Base-by-base conservation (phyloP, 2,113 vertebrate genomes). In the Sisor rabdophorus region DNA sequence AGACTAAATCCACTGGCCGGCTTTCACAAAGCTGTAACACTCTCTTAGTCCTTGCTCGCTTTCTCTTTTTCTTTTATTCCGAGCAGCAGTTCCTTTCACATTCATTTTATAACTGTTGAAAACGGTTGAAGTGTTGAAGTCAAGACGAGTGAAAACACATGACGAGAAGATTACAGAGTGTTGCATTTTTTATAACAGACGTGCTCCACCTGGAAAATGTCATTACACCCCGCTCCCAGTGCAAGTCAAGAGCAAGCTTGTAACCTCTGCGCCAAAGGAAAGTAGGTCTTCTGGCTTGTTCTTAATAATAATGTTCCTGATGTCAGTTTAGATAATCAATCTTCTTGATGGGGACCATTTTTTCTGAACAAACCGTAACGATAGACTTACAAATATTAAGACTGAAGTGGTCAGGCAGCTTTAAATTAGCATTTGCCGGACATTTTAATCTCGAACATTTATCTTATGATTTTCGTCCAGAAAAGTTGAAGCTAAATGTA, bases 121-220 rank as follows among this genome's bases (percentile, higher is more conserved):
- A 28, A n/a, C n/a, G n/a, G n/a, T n/a, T n/a, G n/a, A 22, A 22
- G 60, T 24, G 8, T 26, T 56, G 52, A 73, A 15, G n/a, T 11
- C 15, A 50, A 52, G 50, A 26, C 55, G 24, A 67, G 61, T 54
- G 26, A 22, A 69, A 69, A 69, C 13, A 71, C 36, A 26, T 20
- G 1, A 12, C n/a, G 16, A 22, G 24, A 1, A 47, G 47, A 63
- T 80, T 30, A 69, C 58, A 70, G n/a, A 26, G 32, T 28, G 28
- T 40, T 70, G 30, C 17, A 1, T 16, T 73, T 84, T 84, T 88
- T 77, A 87, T 86, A 78, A 22, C 87, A 98, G 96, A 87, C 94
- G 94, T 52, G 95, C 95, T 24, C 92, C 95, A 47, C 96, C 96
- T 0, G 89, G 93, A 88, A 93, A 93, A 74, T 98, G 96, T 81